Evolutionary conservation across 2,797 vertebrate species (phyloP).

Genomic region (Cebuella pygmaea): DNA sequence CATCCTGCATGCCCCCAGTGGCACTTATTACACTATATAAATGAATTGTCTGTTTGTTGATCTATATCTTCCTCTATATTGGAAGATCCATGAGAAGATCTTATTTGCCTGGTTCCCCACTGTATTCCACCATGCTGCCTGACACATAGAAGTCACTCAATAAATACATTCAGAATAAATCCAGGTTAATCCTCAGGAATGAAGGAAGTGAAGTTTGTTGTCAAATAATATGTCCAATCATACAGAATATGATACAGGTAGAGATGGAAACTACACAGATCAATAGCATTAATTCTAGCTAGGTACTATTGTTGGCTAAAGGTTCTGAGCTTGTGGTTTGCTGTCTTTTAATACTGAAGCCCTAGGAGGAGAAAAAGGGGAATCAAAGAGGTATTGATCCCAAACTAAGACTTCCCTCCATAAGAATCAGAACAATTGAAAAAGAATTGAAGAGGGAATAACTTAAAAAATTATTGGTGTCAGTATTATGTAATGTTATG

Average conservation of each 20-base stretch:
- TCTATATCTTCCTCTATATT: background rate
- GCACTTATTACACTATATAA: background rate
- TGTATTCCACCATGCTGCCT: background rate
- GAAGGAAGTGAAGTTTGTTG: background rate
- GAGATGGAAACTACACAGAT: background rate
- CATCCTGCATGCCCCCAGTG: background rate
- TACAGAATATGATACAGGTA: background rate
- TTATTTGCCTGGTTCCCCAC: background rate
- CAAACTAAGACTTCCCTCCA: background rate
- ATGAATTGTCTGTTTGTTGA: background rate
- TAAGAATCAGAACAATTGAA: background rate
- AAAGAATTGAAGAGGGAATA: background rate
- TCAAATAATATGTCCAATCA: background rate
- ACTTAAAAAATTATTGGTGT: background rate
- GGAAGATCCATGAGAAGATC: background rate
- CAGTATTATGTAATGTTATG: background rate
- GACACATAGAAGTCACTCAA: background rate
- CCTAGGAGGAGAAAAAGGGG: background rate
- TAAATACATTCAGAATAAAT: background rate
- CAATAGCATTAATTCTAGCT: background rate
- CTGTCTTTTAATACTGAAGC: background rate
- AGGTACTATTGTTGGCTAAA: background rate
- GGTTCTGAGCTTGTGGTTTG: background rate
- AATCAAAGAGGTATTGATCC: background rate
- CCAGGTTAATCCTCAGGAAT: background rate